Evolutionary conservation across 2,797 vertebrate genomes (phyloP).

Genomic region (Anguilla pacifica): DNA sequence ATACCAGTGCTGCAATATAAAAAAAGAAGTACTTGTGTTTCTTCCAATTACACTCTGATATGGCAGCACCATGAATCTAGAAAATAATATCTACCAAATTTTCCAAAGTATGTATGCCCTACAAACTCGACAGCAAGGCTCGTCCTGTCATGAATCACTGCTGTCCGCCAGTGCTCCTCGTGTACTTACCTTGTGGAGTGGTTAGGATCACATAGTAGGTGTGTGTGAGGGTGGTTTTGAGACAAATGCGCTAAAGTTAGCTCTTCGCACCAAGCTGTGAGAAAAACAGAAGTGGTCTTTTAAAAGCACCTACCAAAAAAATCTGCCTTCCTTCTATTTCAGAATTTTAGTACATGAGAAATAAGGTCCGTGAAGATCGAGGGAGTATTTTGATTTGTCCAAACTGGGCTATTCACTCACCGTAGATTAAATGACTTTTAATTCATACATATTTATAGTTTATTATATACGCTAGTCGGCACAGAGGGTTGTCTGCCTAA

Average conservation of each 20-base stretch:
- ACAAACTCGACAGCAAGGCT: background rate
- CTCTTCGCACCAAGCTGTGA: background rate
- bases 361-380: background rate
- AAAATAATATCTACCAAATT: background rate
- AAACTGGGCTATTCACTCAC: constrained; percentile 9
- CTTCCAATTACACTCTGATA: background rate
- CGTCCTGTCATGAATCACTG: constrained; percentile 1
- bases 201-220: constrained; percentile 10
- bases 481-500: background rate
- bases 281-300: constrained; percentile 9
- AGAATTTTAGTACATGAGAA: background rate
- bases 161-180: background rate
- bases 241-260: constrained; percentile 17
- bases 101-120: background rate
- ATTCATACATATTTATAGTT: background rate
- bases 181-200: background rate
- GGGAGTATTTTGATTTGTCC: constrained; percentile 7
- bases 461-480: constrained; percentile 3
- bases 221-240: constrained; percentile 2
- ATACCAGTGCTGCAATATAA: background rate
- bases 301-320: constrained; percentile 11
- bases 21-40: background rate
- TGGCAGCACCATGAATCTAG: background rate
- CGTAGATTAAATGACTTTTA: constrained; percentile 13
- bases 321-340: background rate